Conservation (phyloP, 2,888 invertebrate species). For the Spisula solida region DNA sequence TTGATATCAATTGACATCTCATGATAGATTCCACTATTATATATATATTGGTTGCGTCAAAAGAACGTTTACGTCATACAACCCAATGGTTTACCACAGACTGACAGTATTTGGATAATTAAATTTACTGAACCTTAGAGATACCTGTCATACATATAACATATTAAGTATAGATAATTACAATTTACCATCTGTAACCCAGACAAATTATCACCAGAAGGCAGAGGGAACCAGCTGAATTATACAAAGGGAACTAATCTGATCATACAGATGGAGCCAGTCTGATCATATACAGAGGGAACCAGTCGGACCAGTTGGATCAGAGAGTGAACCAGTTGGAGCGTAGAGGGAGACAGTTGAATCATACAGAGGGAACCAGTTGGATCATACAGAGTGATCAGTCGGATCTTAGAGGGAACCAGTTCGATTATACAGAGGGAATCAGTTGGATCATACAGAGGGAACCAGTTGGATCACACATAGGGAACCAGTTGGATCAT, state of each 20-base stretch:
- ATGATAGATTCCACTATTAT: no score
- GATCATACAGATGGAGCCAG: background rate
- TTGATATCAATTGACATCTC: no score
- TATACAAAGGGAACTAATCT: background rate
- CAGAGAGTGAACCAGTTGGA: background rate
- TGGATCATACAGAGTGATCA: no score
- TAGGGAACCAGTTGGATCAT: no score
- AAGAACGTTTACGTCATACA: no score
- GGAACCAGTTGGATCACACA: no score
- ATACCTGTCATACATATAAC: background rate
- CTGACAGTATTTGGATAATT: background rate
- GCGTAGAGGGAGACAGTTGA: no score
- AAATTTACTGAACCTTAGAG: background rate
- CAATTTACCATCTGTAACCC: background rate
- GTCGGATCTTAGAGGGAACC: no score
- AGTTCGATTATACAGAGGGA: background rate
- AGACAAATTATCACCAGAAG: slow-evolving; percentile 14
- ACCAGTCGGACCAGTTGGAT: no score
- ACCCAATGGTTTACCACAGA: background rate
- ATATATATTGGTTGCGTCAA: no score
- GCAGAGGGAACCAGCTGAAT: background rate
- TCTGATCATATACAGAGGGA: background rate
- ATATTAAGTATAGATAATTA: background rate
- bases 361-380: no score
- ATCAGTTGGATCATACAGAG: background rate